Percentiles rank a stretch among this genome's conserved stretches.
phyloP scores from a whole-genome alignment of 2,113 vertebrate genomes.

The Dolichotis patagonum region DNA sequence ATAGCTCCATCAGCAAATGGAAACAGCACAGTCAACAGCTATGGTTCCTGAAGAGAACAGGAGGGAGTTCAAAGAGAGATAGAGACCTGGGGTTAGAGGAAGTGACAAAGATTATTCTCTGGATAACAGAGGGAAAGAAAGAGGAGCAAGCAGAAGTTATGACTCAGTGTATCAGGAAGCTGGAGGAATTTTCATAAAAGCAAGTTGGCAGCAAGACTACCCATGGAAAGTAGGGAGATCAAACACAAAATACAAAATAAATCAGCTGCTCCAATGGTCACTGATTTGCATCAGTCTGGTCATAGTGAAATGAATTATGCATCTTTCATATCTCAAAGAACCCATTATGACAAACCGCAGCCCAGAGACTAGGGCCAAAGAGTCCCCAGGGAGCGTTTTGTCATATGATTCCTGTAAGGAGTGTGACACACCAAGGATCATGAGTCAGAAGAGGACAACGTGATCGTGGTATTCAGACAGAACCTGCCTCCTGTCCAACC shows the following conservation, averaged over 20 bases:
- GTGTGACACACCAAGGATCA: constrained; percentile 62
- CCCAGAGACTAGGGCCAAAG: constrained; percentile 1
- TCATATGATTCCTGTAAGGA: constrained; percentile 62
- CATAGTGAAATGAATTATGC: constrained; percentile 32
- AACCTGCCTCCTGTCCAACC: background rate
- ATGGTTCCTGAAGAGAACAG: background rate
- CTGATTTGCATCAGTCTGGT: constrained; percentile 33
- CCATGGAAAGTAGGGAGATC: background rate
- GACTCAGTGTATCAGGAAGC: background rate
- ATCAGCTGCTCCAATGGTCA: constrained; percentile 48
- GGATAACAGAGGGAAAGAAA: background rate
- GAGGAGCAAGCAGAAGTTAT: background rate
- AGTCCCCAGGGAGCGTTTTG: constrained; percentile 8
- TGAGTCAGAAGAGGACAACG: constrained; percentile 51
- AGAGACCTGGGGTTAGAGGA: background rate
- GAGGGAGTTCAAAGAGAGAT: background rate
- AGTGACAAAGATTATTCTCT: background rate
- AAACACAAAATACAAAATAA: constrained; percentile 60
- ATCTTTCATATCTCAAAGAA: constrained; percentile 61
- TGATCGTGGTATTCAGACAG: background rate
- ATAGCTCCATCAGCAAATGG: background rate
- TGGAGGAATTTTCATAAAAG: constrained; percentile 28
- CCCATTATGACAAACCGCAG: constrained; percentile 61
- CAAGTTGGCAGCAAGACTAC: background rate
- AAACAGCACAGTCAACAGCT: background rate